phyloP scores from a whole-genome alignment of 2,113 vertebrate species.

The Actenoides lindsayi region DNA sequence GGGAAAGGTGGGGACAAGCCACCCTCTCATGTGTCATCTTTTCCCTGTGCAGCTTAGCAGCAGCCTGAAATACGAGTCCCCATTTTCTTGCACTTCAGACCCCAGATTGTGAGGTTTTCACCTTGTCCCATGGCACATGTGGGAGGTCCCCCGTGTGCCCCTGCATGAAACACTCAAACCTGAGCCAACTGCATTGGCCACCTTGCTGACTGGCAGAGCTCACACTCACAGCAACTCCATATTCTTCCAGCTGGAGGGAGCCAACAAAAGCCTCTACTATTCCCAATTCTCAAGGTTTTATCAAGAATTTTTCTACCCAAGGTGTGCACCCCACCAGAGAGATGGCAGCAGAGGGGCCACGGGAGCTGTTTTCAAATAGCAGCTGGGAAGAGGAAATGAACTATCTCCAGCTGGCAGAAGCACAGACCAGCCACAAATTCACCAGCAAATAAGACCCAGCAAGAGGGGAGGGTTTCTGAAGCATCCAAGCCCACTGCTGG shows the following conservation, averaged over 20 bases:
- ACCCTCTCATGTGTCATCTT: accelerated
- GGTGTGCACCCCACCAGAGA: background rate
- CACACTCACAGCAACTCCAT: accelerated
- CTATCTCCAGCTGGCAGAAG: background rate
- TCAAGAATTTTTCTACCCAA: background rate
- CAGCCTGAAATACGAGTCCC: background rate
- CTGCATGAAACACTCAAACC: background rate
- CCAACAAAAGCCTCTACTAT: background rate
- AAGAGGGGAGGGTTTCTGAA: background rate
- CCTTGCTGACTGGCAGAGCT: background rate
- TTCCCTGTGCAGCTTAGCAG: background rate
- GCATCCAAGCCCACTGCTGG: accelerated
- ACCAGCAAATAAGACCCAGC: background rate
- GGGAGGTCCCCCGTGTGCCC: background rate
- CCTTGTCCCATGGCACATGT: background rate
- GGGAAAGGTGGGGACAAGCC: background rate
- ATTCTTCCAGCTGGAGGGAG: background rate
- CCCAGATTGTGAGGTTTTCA: background rate
- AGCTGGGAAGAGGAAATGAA: background rate
- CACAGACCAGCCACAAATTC: background rate
- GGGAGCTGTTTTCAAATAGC: background rate
- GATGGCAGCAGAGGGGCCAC: background rate
- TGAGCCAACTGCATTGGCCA: background rate
- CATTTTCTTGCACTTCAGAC: background rate
- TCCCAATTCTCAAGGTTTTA: background rate